Evolutionary conservation across 2,888 invertebrate species (phyloP), one percentile per base, ranked within the genome.

Genomic region (Hydrotaea diabolus): DNA sequence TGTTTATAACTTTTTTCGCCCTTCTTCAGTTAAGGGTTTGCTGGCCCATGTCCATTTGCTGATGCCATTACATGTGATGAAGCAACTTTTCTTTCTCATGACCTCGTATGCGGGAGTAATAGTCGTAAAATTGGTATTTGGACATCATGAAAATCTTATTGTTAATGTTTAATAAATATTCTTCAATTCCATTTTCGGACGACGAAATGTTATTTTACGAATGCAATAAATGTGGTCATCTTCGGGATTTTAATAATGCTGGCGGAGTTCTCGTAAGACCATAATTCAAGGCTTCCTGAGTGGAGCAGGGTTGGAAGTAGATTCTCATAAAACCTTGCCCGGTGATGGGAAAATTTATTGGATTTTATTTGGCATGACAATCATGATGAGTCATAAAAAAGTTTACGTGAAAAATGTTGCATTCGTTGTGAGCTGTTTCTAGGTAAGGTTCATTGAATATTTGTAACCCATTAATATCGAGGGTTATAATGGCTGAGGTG

Each of bases 81-180:
- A 82, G 85, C 85, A 85, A 82, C 66, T 82, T 85, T 81, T 81
- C 75, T 78, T 81, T 64, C 31, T 31, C 7, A 7, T 31, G 31
- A 4, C 31, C 31, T 73, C 8, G 2, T 5, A 49, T 64, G 21
- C 46, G 55, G 57, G 21, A 5, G 64, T 64, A 74, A 31, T 4
- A 64, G 57, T 43, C 66, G 75, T 76, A 78, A 79, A 69, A 69
- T 66, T 66, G 39, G 19, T 43, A 43, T 43, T 66, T 43, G 73
- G 76, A 69, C 79, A 79, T 69, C 73, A 79, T 69, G 19, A 74
- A 64, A 74, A 77, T 85, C 82, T 82, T 73, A 73, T 66, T 69
- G 64, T 76, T 81, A 76, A 85, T 85, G 84, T 77, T 81, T 82
- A 85, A 85, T 85, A 85, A 85, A 85, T 85, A 82, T 79, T 81